Evolutionary conservation across 2,888 invertebrate species (phyloP), one percentile per base, ranked within the genome.

Genomic region (Microplitis manilae): DNA sequence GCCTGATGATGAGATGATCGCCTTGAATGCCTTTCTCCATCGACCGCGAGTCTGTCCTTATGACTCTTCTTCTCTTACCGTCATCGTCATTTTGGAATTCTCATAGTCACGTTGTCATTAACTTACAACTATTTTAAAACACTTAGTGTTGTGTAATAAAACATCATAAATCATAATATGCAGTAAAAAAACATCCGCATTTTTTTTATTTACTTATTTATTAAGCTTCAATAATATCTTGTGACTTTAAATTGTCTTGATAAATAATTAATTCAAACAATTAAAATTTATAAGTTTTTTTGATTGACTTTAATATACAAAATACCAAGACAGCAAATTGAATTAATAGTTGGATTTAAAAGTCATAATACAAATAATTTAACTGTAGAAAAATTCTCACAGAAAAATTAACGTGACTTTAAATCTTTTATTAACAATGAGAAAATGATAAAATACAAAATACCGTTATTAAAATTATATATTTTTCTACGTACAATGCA

Each of bases 11-110:
- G 73, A 68, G 73, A 73, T 68, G 73, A 73, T 77, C 60, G 77
- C 73, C 73, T 77, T 68, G 77, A 73, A 69, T 77, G 50, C 77
- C 77, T 77, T 77, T 77, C 77, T 77, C 77, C 59, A 30, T 60
- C 68, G 68, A 68, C 71, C 60, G 40, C 15, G 62, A 62, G 7
- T 15, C 9, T 15, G 41, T 41, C 17, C 64, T 40, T 17, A 65
- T 41, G 65, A 73, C 73, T 40, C 41, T 73, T 17, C 20, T 62
- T 15, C 73, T 50, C 41, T 30, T 41, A 62, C 62, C 59, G 39
- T 38, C 73, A 73, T 73, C 75, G 39, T 69, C 8, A 40, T 70
- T 39, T 68, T 20, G 7, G 8, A 62, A 69, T 75, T 41, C 62
- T 68, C 61, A 73, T 39, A 73, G 67, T 73, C 73, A 73, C 73